Evolutionary conservation across 2,888 invertebrate genomes (phyloP).

Genomic region (Portevinia maculata): DNA sequence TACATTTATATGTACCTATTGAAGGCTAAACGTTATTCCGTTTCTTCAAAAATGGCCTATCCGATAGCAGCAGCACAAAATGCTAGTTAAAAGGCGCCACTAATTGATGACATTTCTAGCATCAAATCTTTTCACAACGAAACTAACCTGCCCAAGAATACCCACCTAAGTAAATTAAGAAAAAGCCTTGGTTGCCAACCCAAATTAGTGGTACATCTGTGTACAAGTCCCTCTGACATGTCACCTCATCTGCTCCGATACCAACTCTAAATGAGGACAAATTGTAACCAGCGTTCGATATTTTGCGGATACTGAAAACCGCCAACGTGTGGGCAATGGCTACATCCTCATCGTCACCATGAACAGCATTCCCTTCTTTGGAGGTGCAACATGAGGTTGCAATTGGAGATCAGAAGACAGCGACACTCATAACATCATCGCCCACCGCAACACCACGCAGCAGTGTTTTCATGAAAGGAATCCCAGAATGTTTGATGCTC

Average conservation of each 20-base stretch:
- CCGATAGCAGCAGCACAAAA: too few relatives aligned
- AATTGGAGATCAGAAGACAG: conserved; percentile 59
- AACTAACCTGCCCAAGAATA: not conserved
- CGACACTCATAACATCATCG: conserved; percentile 67
- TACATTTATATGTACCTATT: too few relatives aligned
- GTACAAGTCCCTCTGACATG: conserved; percentile 38
- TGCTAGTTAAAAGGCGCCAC: too few relatives aligned
- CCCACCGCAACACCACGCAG: conserved; percentile 48
- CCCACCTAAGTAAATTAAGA: conserved; percentile 50
- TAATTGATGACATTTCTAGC: too few relatives aligned
- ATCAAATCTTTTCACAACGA: too few relatives aligned
- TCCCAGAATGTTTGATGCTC: conserved; percentile 39
- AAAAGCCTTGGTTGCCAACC: conserved; percentile 5
- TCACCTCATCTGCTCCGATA: conserved; percentile 33
- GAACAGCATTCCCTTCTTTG: conserved; percentile 10
- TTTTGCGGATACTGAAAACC: conserved; percentile 8
- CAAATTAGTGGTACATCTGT: conserved; percentile 58
- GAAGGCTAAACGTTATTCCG: too few relatives aligned
- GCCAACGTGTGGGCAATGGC: conserved; percentile 55
- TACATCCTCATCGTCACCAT: conserved; percentile 38
- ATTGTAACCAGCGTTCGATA: conserved; percentile 62
- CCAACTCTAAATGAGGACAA: conserved; percentile 63
- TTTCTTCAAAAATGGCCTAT: too few relatives aligned
- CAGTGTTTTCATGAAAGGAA: not conserved
- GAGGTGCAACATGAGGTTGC: conserved; percentile 50